These are phyloP conservation scores for Plotosus lineatus DNA, from an alignment of 2,113 vertebrate species.

Conservation along the genomic window DNA sequence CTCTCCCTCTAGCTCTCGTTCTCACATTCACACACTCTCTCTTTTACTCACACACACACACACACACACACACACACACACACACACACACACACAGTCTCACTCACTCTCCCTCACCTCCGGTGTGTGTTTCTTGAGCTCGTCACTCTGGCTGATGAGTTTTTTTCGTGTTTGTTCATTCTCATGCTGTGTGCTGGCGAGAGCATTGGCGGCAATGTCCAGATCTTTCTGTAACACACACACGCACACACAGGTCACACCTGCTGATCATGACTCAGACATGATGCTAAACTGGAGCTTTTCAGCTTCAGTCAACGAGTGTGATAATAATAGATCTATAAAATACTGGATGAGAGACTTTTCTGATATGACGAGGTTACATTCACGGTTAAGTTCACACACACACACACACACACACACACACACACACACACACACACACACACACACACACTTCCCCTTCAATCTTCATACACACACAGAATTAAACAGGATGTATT, in stretches of 20 bases:
- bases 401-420: background rate
- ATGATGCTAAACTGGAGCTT: background rate
- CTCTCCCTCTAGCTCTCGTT: background rate
- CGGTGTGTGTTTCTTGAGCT: conserved; percentile 92
- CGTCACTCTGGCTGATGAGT: conserved; percentile 89
- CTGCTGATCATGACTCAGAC: background rate
- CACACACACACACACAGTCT: background rate
- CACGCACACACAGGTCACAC: background rate
- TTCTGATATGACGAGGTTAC: background rate
- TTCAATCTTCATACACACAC: background rate
- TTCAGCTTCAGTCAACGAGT: background rate
- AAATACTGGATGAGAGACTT: background rate
- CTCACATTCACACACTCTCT: background rate
- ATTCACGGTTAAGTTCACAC: background rate
- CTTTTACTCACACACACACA: too few relatives aligned
- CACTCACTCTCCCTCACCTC: conserved; percentile 75
- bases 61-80: too few relatives aligned
- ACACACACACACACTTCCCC: background rate
- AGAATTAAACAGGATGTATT: background rate
- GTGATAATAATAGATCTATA: background rate
- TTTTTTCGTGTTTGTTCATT: conserved; percentile 89
- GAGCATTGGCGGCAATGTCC: conserved; percentile 83
- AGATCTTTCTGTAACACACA: conserved; percentile 79
- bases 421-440: background rate
- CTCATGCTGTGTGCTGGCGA: conserved; percentile 91